These are phyloP conservation scores for Brachionus plicatilis DNA, from an alignment of 1,140 invertebrate species.

Conservation along the genomic window DNA sequence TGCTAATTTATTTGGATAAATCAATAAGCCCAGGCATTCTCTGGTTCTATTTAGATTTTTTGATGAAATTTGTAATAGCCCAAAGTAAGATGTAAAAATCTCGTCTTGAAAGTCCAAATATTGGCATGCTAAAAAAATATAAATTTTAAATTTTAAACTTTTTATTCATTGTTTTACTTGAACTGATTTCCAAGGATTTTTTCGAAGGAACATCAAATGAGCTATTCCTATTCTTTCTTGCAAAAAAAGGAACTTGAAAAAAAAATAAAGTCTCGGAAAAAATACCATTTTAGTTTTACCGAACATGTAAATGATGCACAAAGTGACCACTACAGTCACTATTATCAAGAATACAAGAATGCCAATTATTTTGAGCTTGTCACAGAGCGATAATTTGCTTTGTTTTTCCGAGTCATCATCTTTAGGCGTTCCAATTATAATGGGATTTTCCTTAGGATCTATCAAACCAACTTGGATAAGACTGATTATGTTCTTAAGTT, in stretches of 20 bases:
- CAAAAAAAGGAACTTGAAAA: constrained; percentile 6
- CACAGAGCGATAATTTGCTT: background rate
- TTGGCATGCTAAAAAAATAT: background rate
- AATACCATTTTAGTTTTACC: background rate
- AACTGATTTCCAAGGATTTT: background rate
- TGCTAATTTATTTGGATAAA: background rate
- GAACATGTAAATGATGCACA: constrained; percentile 26
- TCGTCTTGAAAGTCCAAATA: background rate
- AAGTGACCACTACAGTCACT: constrained; percentile 1
- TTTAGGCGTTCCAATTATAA: background rate
- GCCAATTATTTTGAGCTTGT: constrained; percentile 7
- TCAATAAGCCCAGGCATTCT: background rate
- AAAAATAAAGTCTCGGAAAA: background rate
- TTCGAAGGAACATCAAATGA: background rate
- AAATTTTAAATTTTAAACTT: background rate
- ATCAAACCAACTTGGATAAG: constrained; percentile 24
- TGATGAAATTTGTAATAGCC: background rate
- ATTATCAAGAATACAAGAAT: constrained; percentile 30
- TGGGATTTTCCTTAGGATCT: constrained; percentile 4
- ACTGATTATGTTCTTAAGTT: constrained; percentile 18
- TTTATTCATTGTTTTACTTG: background rate
- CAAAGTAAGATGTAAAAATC: background rate
- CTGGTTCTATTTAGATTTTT: background rate
- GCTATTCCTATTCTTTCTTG: background rate
- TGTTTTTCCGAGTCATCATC: background rate